phyloP scores from a whole-genome alignment of 37 sponge, comb jelly and placozoan genomes.

The Halichondria panicea region DNA sequence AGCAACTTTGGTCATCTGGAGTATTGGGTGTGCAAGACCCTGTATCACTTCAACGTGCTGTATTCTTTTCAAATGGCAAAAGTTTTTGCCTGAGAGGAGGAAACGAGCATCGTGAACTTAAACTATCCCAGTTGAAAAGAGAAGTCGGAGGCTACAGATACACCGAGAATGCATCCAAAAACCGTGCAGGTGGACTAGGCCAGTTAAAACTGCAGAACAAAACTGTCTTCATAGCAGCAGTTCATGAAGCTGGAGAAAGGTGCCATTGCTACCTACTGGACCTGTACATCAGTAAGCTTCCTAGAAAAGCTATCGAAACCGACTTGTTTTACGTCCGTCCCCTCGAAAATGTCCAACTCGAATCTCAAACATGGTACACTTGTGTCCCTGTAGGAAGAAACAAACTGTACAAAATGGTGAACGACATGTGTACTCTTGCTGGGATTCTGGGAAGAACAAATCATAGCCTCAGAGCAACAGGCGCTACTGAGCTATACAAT shows the following conservation, averaged over 20 bases:
- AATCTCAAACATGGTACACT: conserved; percentile 30
- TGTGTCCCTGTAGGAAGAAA: conserved; percentile 31
- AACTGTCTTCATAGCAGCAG: too few relatives aligned
- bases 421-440: conserved; percentile 25
- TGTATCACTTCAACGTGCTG: conserved; percentile 20
- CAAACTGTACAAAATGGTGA: conserved; percentile 25
- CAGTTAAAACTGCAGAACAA: conserved; percentile 28
- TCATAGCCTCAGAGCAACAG: conserved; percentile 39
- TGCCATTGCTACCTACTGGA: conserved; percentile 29
- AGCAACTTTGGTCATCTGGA: conserved; percentile 39
- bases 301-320: conserved; percentile 2
- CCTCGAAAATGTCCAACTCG: too few relatives aligned
- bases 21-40: conserved; percentile 30
- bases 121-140: conserved; percentile 18
- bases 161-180: conserved; percentile 49
- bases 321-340: conserved; percentile 9
- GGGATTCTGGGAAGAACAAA: conserved; percentile 29
- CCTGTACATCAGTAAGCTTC: conserved; percentile 21
- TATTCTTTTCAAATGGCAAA: conserved; percentile 47
- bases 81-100: conserved; percentile 43
- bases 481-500: conserved; percentile 29
- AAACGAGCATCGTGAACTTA: conserved; percentile 24
- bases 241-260: conserved; percentile 12
- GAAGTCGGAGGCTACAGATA: conserved; percentile 10
- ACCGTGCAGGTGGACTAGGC: conserved; percentile 32